Percentiles rank a stretch among this genome's conserved stretches.
Conservation (phyloP, 2,113 vertebrate genomes). For the Pteruthius melanotis region DNA sequence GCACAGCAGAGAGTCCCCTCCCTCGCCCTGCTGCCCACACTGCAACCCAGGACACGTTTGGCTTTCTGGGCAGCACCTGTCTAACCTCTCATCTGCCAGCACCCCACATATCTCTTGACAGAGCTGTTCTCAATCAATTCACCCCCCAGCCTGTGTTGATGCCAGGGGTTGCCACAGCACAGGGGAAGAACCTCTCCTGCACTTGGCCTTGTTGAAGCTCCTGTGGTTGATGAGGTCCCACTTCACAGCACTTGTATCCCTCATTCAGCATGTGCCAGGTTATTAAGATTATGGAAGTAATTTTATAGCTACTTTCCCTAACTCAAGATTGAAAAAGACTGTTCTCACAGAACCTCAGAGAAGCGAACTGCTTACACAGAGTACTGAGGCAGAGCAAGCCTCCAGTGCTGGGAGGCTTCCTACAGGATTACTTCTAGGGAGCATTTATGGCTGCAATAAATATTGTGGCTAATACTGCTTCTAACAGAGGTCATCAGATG, state of each 20-base stretch:
- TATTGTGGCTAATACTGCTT: neutral
- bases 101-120: neutral
- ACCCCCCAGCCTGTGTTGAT: neutral
- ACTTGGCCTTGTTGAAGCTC: neutral
- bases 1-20: neutral
- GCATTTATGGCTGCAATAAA: neutral
- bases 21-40: accelerated
- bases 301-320: neutral
- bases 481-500: neutral
- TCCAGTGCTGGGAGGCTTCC: accelerated
- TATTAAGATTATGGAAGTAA: neutral
- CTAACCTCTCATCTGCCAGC: neutral
- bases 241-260: neutral
- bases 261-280: neutral
- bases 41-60: neutral
- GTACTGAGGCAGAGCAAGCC: neutral
- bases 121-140: neutral
- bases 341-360: neutral
- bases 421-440: neutral
- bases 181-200: too few relatives aligned
- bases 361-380: neutral
- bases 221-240: accelerated
- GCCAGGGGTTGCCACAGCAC: accelerated
- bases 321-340: neutral
- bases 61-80: neutral